Base-by-base conservation (phyloP, 2,888 invertebrate species). In the Pseudanteris insignis region DNA sequence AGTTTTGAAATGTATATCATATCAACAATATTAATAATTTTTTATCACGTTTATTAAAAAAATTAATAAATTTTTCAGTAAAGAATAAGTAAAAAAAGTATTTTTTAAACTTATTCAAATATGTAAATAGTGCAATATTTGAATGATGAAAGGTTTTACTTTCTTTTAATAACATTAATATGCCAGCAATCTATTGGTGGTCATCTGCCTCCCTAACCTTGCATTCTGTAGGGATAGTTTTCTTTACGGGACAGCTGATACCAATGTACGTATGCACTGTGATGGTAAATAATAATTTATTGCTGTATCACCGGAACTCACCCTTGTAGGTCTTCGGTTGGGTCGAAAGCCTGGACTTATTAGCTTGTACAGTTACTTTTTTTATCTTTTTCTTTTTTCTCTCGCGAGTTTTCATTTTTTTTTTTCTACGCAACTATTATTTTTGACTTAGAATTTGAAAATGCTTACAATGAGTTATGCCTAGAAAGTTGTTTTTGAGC, bases 241-340 rank as follows among this genome's bases (percentile, higher is more conserved):
- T 54, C 41, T 41, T 53, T 50, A 10, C 50, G 59, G 68, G 75
- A 74, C 74, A 74, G 75, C 75, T 74, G 74, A 74, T 72, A 65
- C 65, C 50, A 59, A 62, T 65, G 37, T 32, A 53, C 64, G 43
- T 36, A 57, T 65, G 62, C 63, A 63, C 64, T 67, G 65, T 40
- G 58, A 51, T 43, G 58, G 53, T 54, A 59, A 54, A 50, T 58
- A 57, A 61, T 61, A 64, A 64, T 58, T 64, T 64, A 64, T 64
- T 61, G 54, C 58, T 30, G 51, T 64, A 64, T 60, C 57, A 55
- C 59, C 48, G 51, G 59, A 36, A 48, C 48, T 48, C 44, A 60
- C 60, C 60, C 60, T 47, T 60, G 55, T 50, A 54, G 50, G 50
- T 48, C 40, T 57, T 53, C 58, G 41, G 40, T 37, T 47, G 36